Evolutionary conservation across 2,888 invertebrate species (phyloP), one percentile per base, ranked within the genome.

Genomic region (Gymnosoma rotundatum): DNA sequence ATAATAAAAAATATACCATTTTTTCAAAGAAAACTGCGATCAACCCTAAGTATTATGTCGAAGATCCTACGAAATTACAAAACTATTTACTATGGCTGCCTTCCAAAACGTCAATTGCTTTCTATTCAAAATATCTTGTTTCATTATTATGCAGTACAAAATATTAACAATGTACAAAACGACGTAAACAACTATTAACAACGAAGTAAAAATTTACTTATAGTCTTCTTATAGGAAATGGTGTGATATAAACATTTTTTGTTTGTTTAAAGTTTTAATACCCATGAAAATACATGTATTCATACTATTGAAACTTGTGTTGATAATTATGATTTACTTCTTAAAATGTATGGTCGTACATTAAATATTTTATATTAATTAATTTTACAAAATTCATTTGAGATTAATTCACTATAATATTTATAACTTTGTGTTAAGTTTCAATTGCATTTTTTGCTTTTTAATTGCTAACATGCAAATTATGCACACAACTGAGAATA

Each of bases 401-500:
- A 69, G 74, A 74, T 74, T 80, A 56, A 80, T 69, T 70, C 54
- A 74, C 16, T n/a, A 63, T 80, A 69, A 74, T 74, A 74, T 75
- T 80, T 45, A 67, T 74, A 60, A 80, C 61, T 61, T 69, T 48
- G 16, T 56, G 50, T 67, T 60, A 14, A 69, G 69, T 48, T 74
- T 67, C 21, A 54, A 67, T 80, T 56, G 12, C 21, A 48, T 54
- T 42, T 54, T 54, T 5, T 6, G 7, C 12, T 42, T 80, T 48
- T 54, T 48, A 80, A 78, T 78, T 78, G 70, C 78, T 63, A 32
- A 32, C 18, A 25, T 52, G 25, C n/a, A 42, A 63, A 42, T 52
- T 20, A 42, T 20, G 32, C n/a, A 50, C 45, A 20, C 14, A 45
- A 18, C 38, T 20, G 12, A 20, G 16, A 0, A 16, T 1, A 50